These are phyloP conservation scores for Heteromurus nitidus DNA, from an alignment of 2,888 invertebrate species.

Conservation along the genomic window DNA sequence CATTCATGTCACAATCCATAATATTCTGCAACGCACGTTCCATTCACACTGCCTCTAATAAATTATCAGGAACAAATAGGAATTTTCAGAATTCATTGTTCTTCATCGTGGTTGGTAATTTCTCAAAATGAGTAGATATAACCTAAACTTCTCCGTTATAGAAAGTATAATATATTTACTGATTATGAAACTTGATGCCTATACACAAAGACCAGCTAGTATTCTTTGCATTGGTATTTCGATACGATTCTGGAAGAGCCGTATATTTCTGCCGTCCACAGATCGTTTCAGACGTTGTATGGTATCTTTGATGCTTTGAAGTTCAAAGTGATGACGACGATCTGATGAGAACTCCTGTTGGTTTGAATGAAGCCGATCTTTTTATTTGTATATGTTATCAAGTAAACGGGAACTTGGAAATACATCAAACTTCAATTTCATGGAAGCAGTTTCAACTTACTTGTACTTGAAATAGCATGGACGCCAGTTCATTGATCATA, in stretches of 20 bases:
- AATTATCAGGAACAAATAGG: too few species aligned
- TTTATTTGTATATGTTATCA: neutral
- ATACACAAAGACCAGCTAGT: slow-evolving; percentile 82
- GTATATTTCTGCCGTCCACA: slow-evolving; percentile 84
- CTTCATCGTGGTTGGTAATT: too few species aligned
- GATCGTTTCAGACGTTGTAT: slow-evolving; percentile 91
- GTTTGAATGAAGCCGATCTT: slow-evolving; percentile 40
- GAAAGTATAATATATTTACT: too few species aligned
- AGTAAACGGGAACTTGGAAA: neutral
- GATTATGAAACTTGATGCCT: too few species aligned
- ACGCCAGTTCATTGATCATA: too few species aligned
- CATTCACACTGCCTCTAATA: too few species aligned
- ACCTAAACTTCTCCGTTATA: too few species aligned
- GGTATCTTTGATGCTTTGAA: slow-evolving; percentile 92
- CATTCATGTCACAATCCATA: too few species aligned
- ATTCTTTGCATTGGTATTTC: slow-evolving; percentile 94
- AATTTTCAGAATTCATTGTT: too few species aligned
- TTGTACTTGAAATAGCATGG: too few species aligned
- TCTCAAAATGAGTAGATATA: too few species aligned
- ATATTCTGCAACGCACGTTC: too few species aligned
- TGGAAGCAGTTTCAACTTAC: neutral
- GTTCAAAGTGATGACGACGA: slow-evolving; percentile 91
- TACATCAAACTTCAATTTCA: neutral
- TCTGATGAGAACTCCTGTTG: slow-evolving; percentile 83
- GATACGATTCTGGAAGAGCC: slow-evolving; percentile 89